These are phyloP conservation scores for Eptatretus atami DNA, from an alignment of 2,797 vertebrate species.

Conservation along the genomic window DNA sequence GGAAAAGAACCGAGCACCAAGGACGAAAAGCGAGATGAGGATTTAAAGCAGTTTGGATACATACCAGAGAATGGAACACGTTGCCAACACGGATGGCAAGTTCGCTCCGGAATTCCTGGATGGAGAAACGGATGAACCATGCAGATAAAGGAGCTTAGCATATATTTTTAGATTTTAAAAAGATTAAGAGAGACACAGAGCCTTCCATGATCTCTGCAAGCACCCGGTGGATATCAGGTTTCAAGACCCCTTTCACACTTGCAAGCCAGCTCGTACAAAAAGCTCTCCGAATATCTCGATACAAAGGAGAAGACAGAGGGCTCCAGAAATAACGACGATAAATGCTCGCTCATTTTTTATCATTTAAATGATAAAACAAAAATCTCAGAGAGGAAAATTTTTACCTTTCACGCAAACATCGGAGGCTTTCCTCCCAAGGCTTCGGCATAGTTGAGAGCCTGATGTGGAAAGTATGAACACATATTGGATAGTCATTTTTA, in stretches of 20 bases:
- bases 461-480: conserved; percentile 11
- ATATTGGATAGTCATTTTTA: too few species aligned
- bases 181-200: conserved; percentile 8
- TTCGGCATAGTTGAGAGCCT: conserved; percentile 67
- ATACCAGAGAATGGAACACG: conserved; percentile 79
- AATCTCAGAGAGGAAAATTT: conserved; percentile 8
- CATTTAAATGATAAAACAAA: conserved; percentile 8
- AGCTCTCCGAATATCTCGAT: conserved; percentile 53
- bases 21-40: not conserved
- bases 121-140: conserved; percentile 8
- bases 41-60: conserved; percentile 4
- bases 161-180: not conserved
- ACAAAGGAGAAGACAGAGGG: conserved; percentile 10
- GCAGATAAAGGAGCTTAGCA: not conserved
- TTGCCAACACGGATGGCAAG: conserved; percentile 83
- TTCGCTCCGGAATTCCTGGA: conserved; percentile 63
- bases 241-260: conserved; percentile 67
- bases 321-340: conserved; percentile 6
- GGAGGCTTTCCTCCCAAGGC: conserved; percentile 37
- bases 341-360: conserved; percentile 9
- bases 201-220: conserved; percentile 66
- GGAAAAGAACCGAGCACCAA: conserved; percentile 6
- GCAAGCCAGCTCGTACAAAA: conserved; percentile 74
- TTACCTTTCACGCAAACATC: conserved; percentile 51
- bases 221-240: conserved; percentile 44